A percentile compares a stretch with the other conserved stretches of the same genome.
These are phyloP conservation scores for Synaphobranchus kaupii DNA, from an alignment of 2,797 vertebrate genomes.

Conservation along the genomic window DNA sequence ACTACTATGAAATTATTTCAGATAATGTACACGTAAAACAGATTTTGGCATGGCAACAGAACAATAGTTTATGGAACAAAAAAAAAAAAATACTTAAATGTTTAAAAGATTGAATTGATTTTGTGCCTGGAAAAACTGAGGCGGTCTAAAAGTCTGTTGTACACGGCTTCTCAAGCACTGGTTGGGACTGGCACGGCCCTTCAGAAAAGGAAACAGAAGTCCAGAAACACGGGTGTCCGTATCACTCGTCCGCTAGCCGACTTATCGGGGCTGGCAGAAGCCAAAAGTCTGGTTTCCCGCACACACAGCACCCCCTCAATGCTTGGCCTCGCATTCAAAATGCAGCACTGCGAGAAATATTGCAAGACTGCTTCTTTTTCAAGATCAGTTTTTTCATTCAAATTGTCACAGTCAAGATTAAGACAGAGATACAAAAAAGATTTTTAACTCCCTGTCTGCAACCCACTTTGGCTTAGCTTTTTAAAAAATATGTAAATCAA, in stretches of 20 bases:
- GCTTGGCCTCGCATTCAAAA: background rate
- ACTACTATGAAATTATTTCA: background rate
- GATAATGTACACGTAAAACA: background rate
- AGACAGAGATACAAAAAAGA: background rate
- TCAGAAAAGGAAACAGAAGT: constrained; percentile 22
- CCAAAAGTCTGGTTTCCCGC: constrained; percentile 22
- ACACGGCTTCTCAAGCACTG: background rate
- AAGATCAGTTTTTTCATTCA: too few relatives aligned
- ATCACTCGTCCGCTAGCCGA: constrained; percentile 11
- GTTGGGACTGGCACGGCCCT: constrained; percentile 7
- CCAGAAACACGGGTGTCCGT: constrained; percentile 29
- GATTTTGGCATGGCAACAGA: constrained; percentile 1
- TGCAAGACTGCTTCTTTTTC: too few relatives aligned
- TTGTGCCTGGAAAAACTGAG: background rate
- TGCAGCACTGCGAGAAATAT: background rate
- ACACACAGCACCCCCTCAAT: background rate
- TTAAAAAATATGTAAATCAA: too few relatives aligned
- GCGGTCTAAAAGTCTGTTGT: background rate
- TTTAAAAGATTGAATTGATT: constrained; percentile 12
- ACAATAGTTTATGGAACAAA: background rate
- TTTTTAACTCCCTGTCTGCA: background rate
- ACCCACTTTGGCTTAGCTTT: background rate
- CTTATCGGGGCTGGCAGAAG: background rate
- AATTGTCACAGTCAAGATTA: background rate
- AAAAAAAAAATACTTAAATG: background rate